Percentiles rank a stretch among this genome's conserved stretches.
Evolutionary conservation across 2,888 invertebrate species (phyloP).

Genomic region (Idaea straminata): DNA sequence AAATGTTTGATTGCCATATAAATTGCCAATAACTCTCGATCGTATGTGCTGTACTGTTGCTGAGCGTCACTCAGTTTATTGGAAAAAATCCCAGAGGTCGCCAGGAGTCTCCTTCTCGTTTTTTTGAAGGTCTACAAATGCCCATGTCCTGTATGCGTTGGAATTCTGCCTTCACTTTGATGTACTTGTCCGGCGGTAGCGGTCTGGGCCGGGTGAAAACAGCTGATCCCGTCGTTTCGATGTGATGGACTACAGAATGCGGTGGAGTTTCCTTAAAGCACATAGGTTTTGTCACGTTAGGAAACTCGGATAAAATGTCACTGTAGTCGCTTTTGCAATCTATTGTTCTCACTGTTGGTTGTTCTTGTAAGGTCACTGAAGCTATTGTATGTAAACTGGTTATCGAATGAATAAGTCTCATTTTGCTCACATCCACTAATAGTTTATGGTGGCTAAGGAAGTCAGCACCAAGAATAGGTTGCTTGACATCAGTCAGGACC

Average conservation of each 20-base stretch:
- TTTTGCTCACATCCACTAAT: too few species aligned
- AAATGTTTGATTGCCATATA: slow-evolving; percentile 5
- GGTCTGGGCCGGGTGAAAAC: too few species aligned
- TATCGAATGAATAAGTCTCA: too few species aligned
- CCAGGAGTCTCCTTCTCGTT: background rate
- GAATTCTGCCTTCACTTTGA: too few species aligned
- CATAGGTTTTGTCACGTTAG: slow-evolving; percentile 19
- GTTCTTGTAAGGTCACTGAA: too few species aligned
- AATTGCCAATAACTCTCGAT: slow-evolving; percentile 3
- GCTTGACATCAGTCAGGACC: background rate
- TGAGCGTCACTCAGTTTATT: background rate
- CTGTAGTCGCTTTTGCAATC: background rate
- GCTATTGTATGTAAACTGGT: too few species aligned
- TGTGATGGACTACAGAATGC: slow-evolving; percentile 16
- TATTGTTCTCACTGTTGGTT: slow-evolving; percentile 4
- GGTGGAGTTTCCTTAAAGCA: slow-evolving; percentile 10
- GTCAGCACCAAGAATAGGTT: too few species aligned
- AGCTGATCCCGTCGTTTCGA: slow-evolving; percentile 23
- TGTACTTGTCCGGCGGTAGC: too few species aligned
- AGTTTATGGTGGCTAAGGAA: too few species aligned
- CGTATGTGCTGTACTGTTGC: slow-evolving; percentile 5
- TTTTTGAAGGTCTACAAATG: too few species aligned
- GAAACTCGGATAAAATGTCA: slow-evolving; percentile 5
- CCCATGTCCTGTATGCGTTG: too few species aligned
- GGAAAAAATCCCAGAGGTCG: background rate